Percentiles rank a stretch among this genome's conserved stretches.
phyloP scores from a whole-genome alignment of 1,140 invertebrate species.

The Cotesia chilonis region DNA sequence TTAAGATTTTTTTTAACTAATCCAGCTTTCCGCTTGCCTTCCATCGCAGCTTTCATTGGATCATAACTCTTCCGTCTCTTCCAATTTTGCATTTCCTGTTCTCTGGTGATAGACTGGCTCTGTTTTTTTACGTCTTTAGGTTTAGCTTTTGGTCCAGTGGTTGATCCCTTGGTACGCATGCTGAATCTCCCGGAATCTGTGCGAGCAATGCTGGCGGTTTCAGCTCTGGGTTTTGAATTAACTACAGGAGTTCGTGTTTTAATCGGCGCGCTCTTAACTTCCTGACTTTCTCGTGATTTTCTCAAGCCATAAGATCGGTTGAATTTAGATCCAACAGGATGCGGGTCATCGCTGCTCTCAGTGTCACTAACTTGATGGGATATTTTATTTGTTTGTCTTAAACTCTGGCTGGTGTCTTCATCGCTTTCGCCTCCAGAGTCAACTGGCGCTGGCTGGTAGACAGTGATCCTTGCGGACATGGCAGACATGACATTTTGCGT shows the following conservation, averaged over 20 bases:
- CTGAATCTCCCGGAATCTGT: conserved; percentile 74
- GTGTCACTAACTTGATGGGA: conserved; percentile 49
- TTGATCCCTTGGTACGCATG: conserved; percentile 62
- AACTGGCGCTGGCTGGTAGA: conserved; percentile 50
- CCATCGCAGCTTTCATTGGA: conserved; percentile 86
- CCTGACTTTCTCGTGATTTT: conserved; percentile 19
- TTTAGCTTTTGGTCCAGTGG: conserved; percentile 35
- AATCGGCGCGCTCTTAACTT: conserved; percentile 29
- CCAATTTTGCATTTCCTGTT: conserved; percentile 91
- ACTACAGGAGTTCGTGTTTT: conserved; percentile 40
- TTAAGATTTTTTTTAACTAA: conserved; percentile 49
- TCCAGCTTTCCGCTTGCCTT: conserved; percentile 71
- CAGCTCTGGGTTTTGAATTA: conserved; percentile 43
- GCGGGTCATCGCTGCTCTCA: conserved; percentile 52
- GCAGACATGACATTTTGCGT: conserved; percentile 70
- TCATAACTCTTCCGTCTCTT: conserved; percentile 90
- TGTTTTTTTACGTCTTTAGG: conserved; percentile 36
- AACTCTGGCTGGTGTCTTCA: conserved; percentile 55
- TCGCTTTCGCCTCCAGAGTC: conserved; percentile 55
- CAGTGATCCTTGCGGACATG: conserved; percentile 67
- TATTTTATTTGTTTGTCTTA: conserved; percentile 47
- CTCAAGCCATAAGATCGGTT: conserved; percentile 64
- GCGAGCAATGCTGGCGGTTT: conserved; percentile 60
- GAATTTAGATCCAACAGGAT: conserved; percentile 65
- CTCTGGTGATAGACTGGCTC: conserved; percentile 62